Base-by-base conservation (phyloP, 2,888 invertebrate genomes). In the Heliconius ismenius region DNA sequence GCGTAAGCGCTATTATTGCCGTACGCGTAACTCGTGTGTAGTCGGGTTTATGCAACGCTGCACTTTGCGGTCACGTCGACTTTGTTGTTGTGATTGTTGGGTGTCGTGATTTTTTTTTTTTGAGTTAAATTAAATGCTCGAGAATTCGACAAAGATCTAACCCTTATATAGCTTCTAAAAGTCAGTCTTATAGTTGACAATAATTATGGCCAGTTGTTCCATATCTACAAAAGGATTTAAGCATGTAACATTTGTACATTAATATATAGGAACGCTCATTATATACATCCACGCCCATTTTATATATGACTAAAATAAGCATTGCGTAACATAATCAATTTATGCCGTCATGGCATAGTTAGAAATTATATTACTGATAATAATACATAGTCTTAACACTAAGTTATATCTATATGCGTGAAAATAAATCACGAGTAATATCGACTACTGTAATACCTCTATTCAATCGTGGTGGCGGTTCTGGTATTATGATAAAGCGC, bases 11-110 rank as follows among this genome's bases (percentile, higher is more conserved):
- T 76, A 69, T 76, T 77, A 81, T 81, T 82, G 81, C 79, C 75
- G 39, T 39, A 24, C n/a, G 11, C 62, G 62, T 62, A 62, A 62
- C 39, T 39, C 13, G 65, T 39, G 13, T 24, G 62, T 75, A 72
- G 65, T 74, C 54, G 32, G 58, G 63, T 81, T 83, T 81, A 82
- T 80, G 81, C 81, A 82, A 83, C 78, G 78, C 78, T 78, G 80
- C 81, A 75, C 80, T 81, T 81, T 82, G 82, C 81, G 82, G 81
- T 82, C 81, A 78, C 76, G 76, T 79, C 76, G 74, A 58, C 63
- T 73, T 32, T 32, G 32, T 60, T 74, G 62, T 76, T 78, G 26
- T 75, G 77, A 77, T 77, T 70, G 26, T 21, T 62, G 28, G 39
- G n/a, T n/a, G 64, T 26, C 36, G 10, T 54, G 24, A 7, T 32